phyloP scores from a whole-genome alignment of 92 coral and sea anemone genomes.

The Actinostola sp. region DNA sequence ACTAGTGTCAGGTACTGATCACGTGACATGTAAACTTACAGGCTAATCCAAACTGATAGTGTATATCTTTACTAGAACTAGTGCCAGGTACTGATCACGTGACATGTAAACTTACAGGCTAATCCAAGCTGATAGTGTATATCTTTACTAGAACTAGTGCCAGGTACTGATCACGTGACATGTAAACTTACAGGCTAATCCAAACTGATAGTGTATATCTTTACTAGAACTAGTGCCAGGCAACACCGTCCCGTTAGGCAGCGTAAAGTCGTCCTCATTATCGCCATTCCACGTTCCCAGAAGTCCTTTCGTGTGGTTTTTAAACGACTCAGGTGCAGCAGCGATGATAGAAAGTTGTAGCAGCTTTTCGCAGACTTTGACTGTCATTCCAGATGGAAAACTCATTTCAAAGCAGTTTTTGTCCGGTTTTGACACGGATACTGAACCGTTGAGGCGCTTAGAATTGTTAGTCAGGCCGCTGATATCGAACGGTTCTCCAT shows the following conservation, averaged over 20 bases:
- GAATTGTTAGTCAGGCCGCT: conserved; percentile 25
- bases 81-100: too few relatives aligned
- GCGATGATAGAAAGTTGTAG: conserved; percentile 22
- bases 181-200: conserved; percentile 18
- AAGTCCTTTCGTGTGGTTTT: conserved; percentile 61
- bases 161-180: background rate
- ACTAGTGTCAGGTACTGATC: too few relatives aligned
- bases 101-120: too few relatives aligned
- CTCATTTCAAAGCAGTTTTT: conserved; percentile 35
- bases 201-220: conserved; percentile 59
- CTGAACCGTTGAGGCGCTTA: conserved; percentile 28
- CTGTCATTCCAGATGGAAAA: conserved; percentile 62
- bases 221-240: conserved; percentile 33
- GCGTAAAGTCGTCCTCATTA: conserved; percentile 54
- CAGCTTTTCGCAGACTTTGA: conserved; percentile 19
- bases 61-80: conserved; percentile 41
- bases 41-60: conserved; percentile 56
- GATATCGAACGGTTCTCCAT: conserved; percentile 29
- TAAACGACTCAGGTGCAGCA: conserved; percentile 36
- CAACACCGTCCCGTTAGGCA: conserved; percentile 60
- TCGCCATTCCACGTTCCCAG: conserved; percentile 71
- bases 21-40: too few relatives aligned
- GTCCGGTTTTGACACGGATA: conserved; percentile 45
- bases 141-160: background rate
- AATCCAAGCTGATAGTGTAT: too few relatives aligned